phyloP scores from a whole-genome alignment of 1,140 invertebrate genomes.

The Halesus radiatus region DNA sequence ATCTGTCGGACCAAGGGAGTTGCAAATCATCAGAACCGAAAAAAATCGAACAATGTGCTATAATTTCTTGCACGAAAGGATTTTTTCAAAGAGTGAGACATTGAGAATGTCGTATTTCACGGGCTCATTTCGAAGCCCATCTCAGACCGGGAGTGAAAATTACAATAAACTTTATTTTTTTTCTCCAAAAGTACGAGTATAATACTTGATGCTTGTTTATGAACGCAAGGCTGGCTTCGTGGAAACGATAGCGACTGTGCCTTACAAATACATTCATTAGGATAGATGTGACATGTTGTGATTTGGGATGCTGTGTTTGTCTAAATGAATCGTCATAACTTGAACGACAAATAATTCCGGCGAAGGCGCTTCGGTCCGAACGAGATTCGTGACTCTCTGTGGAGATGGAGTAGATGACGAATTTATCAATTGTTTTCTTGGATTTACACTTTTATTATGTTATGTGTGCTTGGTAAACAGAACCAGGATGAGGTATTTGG shows the following conservation, averaged over 20 bases:
- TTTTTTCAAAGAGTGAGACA: slow-evolving; percentile 23
- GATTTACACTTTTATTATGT: too few relatives aligned
- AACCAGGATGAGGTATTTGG: too few relatives aligned
- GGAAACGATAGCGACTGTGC: slow-evolving; percentile 25
- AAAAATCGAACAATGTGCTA: slow-evolving; percentile 27
- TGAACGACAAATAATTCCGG: slow-evolving; percentile 30
- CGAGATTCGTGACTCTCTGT: slow-evolving; percentile 32
- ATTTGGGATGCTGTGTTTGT: slow-evolving; percentile 46
- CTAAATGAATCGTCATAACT: slow-evolving; percentile 40
- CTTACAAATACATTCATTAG: slow-evolving; percentile 44
- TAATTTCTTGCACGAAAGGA: slow-evolving; percentile 22
- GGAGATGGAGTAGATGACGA: neutral
- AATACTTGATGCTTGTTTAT: slow-evolving; percentile 25
- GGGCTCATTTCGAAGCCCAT: slow-evolving; percentile 25
- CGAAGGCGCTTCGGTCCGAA: neutral
- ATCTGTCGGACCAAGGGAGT: too few relatives aligned
- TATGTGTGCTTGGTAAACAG: too few relatives aligned
- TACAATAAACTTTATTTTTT: neutral
- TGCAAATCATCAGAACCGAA: slow-evolving; percentile 17
- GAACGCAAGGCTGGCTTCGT: slow-evolving; percentile 16
- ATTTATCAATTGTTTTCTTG: slow-evolving; percentile 1
- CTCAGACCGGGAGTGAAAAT: neutral
- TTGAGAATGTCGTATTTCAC: slow-evolving; percentile 20
- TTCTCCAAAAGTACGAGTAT: neutral
- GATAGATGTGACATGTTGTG: slow-evolving; percentile 48